Evolutionary conservation across 2,888 invertebrate species (phyloP), one percentile per base, ranked within the genome.

Genomic region (Melanotus villosus): DNA sequence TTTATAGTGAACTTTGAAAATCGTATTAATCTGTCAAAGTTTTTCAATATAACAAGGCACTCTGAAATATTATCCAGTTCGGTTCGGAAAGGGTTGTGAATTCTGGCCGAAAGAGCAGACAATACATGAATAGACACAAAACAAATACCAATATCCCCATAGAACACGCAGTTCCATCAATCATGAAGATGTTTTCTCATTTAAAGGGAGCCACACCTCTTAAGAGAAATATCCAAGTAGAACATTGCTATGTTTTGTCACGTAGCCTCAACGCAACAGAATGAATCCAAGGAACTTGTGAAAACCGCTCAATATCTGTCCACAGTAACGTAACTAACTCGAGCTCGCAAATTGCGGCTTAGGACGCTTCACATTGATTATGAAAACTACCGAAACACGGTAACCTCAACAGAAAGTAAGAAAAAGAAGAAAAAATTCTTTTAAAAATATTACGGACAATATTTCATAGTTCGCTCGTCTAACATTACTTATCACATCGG

Each of bases 121-220:
- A 41, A 26, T 57, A 57, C 26, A 32, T 60, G 45, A 59, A 32
- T 45, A 32, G 32, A 60, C 30, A 45, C 59, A 43, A 60, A 43
- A 60, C 59, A 60, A 60, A 60, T 45, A 45, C 59, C 32, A 32
- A 45, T 60, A 60, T 60, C n/a, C 45, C 32, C 45, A 47, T 34
- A 60, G 45, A 60, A 60, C 34, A 60, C 43, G 45, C 59, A 45
- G 43, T 47, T 60, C 32, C 59, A 60, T 60, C 45, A 60, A 60
- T 60, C 59, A 60, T 45, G 19, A 59, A 47, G 45, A 60, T 60
- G 45, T 47, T 60, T 60, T 60, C 47, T 60, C 45, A 57, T 60
- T 60, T 60, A 45, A 58, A 21, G 32, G 45, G 23, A 47, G 47
- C 47, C 47, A 23, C 47, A 47, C 47, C 47, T 47, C 47, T 47